Conservation (phyloP, 1,140 invertebrate genomes). For the Ostrea denselamellosa region DNA sequence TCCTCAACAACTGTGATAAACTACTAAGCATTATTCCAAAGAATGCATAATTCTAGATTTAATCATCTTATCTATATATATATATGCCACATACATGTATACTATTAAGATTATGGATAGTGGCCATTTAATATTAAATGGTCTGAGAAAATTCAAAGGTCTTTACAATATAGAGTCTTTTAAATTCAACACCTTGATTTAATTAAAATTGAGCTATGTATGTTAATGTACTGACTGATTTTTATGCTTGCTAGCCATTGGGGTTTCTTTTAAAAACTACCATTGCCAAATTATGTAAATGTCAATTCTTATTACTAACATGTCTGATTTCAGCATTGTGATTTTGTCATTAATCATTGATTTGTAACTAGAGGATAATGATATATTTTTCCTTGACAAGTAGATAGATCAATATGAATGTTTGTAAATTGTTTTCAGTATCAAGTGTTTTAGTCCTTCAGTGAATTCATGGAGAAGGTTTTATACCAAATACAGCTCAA, state of each 20-base stretch:
- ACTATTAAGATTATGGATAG: background rate
- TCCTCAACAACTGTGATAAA: background rate
- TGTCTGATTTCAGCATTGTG: background rate
- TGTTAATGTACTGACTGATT: background rate
- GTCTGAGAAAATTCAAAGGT: background rate
- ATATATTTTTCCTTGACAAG: too few species aligned
- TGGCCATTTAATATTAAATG: background rate
- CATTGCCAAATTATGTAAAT: background rate
- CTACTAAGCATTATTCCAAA: background rate
- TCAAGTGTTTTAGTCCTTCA: too few species aligned
- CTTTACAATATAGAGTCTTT: background rate
- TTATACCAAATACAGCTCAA: too few species aligned
- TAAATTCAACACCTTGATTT: conserved; percentile 2
- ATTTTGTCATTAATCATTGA: background rate
- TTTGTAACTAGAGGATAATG: too few species aligned
- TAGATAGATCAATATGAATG: too few species aligned
- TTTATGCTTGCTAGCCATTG: background rate
- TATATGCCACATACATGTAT: background rate
- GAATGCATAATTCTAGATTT: background rate
- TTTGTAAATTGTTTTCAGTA: too few species aligned
- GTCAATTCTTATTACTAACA: background rate
- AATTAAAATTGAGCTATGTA: background rate
- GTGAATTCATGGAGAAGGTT: too few species aligned
- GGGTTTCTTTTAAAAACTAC: background rate
- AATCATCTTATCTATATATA: background rate